phyloP scores from a whole-genome alignment of 2,797 vertebrate genomes.

The Pangasius djambal region DNA sequence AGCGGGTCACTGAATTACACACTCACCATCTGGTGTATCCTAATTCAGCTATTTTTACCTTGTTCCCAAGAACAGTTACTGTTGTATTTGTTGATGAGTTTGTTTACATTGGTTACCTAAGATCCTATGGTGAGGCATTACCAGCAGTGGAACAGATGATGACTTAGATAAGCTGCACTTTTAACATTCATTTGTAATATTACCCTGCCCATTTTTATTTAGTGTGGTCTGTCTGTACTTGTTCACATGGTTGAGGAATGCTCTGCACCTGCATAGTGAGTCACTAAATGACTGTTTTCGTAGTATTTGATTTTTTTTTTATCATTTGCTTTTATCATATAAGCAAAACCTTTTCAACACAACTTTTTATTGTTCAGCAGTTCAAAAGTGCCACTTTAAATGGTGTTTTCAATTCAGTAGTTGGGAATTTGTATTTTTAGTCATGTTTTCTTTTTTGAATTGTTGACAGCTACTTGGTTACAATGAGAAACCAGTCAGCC shows the following conservation, averaged over 20 bases:
- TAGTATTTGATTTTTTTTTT: not conserved
- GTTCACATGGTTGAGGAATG: not conserved
- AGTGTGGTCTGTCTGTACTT: constrained; percentile 9
- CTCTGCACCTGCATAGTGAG: not conserved
- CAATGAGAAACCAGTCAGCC: constrained; percentile 83
- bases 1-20: not conserved
- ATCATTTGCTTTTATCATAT: not conserved
- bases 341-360: not conserved
- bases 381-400: not conserved
- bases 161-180: constrained; percentile 7
- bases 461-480: constrained; percentile 83
- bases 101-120: constrained; percentile 52
- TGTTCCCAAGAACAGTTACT: constrained; percentile 21
- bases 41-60: constrained; percentile 52
- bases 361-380: not conserved
- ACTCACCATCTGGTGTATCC: constrained; percentile 8
- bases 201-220: not conserved
- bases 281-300: not conserved
- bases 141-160: constrained; percentile 34
- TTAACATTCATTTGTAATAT: constrained; percentile 30
- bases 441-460: constrained; percentile 3
- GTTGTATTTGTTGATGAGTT: constrained; percentile 43
- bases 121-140: constrained; percentile 22
- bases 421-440: not conserved
- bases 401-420: not conserved